These are phyloP conservation scores for Brachionus sp. DNA, from an alignment of 1,140 invertebrate species.

Conservation along the genomic window DNA sequence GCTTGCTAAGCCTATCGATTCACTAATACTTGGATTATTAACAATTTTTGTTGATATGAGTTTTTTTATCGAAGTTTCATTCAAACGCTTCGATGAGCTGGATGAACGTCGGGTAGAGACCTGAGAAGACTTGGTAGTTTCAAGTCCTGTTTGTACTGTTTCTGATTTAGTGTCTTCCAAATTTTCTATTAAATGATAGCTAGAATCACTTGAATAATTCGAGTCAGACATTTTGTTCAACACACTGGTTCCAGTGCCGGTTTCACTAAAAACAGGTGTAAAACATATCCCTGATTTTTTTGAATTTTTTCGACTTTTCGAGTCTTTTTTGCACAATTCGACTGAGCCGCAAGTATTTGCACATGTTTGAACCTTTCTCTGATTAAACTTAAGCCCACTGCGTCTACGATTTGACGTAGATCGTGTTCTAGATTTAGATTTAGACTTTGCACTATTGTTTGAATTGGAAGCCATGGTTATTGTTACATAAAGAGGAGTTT, in stretches of 20 bases:
- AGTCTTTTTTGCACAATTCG: neutral
- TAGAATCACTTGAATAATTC: neutral
- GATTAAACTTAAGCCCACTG: neutral
- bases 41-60: neutral
- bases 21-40: constrained; percentile 33
- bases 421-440: neutral
- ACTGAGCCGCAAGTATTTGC: constrained; percentile 29
- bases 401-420: neutral
- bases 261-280: neutral
- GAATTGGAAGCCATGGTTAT: constrained; percentile 36
- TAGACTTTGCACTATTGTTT: neutral
- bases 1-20: constrained; percentile 17
- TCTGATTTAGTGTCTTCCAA: constrained; percentile 8
- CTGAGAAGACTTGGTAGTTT: neutral
- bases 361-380: neutral
- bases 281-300: constrained; percentile 10
- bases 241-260: neutral
- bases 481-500: constrained; percentile 28
- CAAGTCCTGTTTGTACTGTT: neutral
- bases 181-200: neutral
- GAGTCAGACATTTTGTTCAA: neutral
- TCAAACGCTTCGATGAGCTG: neutral
- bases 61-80: constrained; percentile 23
- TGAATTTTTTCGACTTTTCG: neutral
- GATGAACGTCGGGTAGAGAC: neutral